Evolutionary conservation across 2,113 vertebrate genomes (phyloP).

Genomic region (Psittacus erithacus): DNA sequence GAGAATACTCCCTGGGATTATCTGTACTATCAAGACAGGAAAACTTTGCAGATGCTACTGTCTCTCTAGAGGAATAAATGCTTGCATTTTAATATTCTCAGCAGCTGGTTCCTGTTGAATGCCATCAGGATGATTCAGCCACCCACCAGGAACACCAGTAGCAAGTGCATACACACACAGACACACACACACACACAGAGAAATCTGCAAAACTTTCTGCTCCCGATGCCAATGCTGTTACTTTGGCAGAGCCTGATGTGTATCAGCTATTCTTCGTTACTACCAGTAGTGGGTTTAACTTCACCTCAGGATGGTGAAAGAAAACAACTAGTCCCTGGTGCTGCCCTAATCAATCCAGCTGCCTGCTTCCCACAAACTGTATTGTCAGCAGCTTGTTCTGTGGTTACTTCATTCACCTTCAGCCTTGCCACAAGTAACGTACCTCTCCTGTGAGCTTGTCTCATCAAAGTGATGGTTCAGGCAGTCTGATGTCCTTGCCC

Average conservation of each 20-base stretch:
- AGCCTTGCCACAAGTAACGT: neutral
- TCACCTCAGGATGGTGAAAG: neutral
- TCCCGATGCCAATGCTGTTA: conserved; percentile 61
- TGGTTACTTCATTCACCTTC: conserved; percentile 30
- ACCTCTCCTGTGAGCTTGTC: neutral
- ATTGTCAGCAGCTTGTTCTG: conserved; percentile 24
- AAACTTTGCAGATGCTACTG: conserved; percentile 86
- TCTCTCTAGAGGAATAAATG: conserved; percentile 86
- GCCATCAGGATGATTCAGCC: conserved; percentile 88
- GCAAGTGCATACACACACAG: conserved; percentile 72
- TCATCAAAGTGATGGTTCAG: neutral
- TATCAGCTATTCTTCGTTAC: conserved; percentile 56
- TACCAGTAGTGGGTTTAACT: conserved; percentile 55
- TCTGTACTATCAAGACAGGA: conserved; percentile 82
- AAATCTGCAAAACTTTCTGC: conserved; percentile 77
- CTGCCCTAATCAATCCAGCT: neutral
- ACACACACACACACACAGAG: conserved; percentile 69
- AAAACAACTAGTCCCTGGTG: neutral
- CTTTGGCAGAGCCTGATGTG: conserved; percentile 46
- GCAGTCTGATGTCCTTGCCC: conserved; percentile 7
- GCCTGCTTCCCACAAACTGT: conserved; percentile 29
- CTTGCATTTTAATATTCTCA: conserved; percentile 87
- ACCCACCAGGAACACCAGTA: conserved; percentile 83
- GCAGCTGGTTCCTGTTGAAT: conserved; percentile 88
- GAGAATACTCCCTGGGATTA: conserved; percentile 79